phyloP scores from a whole-genome alignment of 1,140 invertebrate species.

The Hypothenemus hampei region DNA sequence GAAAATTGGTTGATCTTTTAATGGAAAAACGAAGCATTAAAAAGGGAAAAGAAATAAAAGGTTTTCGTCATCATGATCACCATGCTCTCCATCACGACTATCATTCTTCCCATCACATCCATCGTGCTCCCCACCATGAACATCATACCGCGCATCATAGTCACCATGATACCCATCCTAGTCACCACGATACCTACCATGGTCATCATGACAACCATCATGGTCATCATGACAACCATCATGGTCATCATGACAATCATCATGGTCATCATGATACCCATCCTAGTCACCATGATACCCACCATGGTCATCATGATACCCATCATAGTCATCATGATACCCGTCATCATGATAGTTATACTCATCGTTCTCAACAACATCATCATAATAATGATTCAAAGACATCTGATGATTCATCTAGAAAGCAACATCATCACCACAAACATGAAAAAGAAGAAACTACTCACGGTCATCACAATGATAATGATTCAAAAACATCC shows the following conservation, averaged over 20 bases:
- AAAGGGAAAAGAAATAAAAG: no score
- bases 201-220: neutral
- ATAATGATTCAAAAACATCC: neutral
- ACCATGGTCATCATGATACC: neutral
- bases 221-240: neutral
- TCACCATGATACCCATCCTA: neutral
- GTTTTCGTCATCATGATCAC: neutral
- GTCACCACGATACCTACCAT: neutral
- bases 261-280: neutral
- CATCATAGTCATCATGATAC: neutral
- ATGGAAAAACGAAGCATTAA: no score
- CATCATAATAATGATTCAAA: neutral
- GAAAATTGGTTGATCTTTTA: no score
- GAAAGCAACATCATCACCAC: no score
- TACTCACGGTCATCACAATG: neutral
- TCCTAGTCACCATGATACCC: neutral
- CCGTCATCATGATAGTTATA: neutral
- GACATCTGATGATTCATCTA: neutral
- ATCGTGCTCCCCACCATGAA: neutral
- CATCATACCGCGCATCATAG: neutral
- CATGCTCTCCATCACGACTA: neutral
- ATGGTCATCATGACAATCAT: neutral
- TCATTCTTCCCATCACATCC: neutral
- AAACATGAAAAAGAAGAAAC: no score
- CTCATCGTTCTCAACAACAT: neutral